A percentile compares a stretch with the other conserved stretches of the same genome.
phyloP scores from a whole-genome alignment of 2,797 vertebrate species.

The Paramormyrops hopkinsi region DNA sequence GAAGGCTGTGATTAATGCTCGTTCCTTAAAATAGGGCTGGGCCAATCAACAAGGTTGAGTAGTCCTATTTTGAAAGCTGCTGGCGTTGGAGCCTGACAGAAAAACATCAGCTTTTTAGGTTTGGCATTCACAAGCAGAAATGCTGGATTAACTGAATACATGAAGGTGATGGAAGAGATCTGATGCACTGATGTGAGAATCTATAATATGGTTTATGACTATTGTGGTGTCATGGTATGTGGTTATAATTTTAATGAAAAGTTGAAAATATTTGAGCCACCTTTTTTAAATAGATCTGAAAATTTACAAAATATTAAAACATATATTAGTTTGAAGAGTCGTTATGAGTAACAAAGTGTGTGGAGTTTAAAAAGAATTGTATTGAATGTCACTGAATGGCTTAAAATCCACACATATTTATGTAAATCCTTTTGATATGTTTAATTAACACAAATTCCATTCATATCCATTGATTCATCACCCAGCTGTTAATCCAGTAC shows the following conservation, averaged over 20 bases:
- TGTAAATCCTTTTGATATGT: background rate
- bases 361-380: background rate
- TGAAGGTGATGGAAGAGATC: background rate
- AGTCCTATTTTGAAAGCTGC: background rate
- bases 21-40: background rate
- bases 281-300: background rate
- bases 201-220: background rate
- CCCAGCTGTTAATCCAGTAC: background rate
- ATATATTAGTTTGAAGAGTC: background rate
- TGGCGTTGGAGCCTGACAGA: background rate
- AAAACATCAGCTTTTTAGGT: background rate
- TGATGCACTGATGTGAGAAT: background rate
- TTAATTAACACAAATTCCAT: background rate
- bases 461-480: background rate
- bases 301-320: background rate
- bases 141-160: background rate
- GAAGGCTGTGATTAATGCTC: background rate
- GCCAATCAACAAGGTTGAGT: background rate
- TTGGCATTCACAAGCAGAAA: background rate
- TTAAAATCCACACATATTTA: background rate
- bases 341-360: background rate
- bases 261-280: background rate
- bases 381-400: background rate
- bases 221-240: background rate
- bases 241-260: background rate